Conservation (phyloP, 2,797 vertebrate species). For the Uromys caudimaculatus region DNA sequence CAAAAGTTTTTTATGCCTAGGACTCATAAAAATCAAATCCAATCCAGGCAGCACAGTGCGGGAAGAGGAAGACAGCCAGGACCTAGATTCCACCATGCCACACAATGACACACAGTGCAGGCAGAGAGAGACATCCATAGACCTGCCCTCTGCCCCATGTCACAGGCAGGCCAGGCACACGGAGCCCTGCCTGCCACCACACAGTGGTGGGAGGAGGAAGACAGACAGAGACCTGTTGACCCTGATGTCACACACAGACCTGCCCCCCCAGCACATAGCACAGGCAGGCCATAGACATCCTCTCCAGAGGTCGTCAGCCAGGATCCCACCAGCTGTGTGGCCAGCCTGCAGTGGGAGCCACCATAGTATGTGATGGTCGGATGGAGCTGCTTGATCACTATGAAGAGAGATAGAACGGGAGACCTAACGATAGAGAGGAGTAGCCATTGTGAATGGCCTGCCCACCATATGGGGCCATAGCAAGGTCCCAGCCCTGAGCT, state of each 20-base stretch:
- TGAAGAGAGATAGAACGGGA: neutral
- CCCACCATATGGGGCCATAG: too few relatives aligned
- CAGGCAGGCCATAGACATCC: neutral
- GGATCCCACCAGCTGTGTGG: neutral
- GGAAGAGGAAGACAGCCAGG: neutral
- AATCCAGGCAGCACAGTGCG: neutral
- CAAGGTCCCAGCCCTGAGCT: neutral
- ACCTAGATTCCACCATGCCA: neutral
- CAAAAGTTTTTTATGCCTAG: neutral
- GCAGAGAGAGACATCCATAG: neutral
- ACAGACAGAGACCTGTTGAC: neutral
- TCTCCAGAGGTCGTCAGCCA: neutral
- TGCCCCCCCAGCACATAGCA: neutral
- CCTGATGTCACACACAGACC: neutral
- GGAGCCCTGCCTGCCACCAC: too few relatives aligned
- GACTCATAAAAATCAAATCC: neutral
- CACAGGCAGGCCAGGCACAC: neutral
- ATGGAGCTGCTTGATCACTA: neutral
- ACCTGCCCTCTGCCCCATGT: neutral
- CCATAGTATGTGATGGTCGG: neutral
- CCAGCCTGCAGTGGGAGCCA: neutral
- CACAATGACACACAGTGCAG: neutral
- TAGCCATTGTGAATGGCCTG: neutral
- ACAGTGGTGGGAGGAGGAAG: neutral
- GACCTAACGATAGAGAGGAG: neutral